A percentile compares a stretch with the other conserved stretches of the same genome.
Conservation (phyloP, 2,888 invertebrate species). For the Troglohyphantes excavatus region DNA sequence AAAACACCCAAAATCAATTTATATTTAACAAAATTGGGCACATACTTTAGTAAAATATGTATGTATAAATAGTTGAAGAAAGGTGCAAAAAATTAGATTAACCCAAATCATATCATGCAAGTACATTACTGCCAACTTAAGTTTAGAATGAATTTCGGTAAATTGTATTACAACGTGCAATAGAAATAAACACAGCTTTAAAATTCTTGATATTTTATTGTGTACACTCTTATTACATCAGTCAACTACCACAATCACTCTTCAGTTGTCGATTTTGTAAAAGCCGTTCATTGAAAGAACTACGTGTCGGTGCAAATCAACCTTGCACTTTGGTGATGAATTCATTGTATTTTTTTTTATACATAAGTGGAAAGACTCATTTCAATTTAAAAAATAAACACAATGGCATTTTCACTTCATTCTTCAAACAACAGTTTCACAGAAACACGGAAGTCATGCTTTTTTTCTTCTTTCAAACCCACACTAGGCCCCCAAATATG, state of each 20-base stretch:
- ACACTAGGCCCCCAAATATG: neutral
- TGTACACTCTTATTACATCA: constrained; percentile 63
- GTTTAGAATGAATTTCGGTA: too few species aligned
- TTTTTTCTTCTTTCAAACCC: neutral
- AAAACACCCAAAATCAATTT: too few species aligned
- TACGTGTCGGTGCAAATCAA: constrained; percentile 19
- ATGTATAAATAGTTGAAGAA: too few species aligned
- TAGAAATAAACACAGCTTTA: neutral
- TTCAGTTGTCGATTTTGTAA: constrained; percentile 12
- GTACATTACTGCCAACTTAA: too few species aligned
- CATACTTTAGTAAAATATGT: too few species aligned
- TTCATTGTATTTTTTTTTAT: constrained; percentile 12
- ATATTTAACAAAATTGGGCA: too few species aligned
- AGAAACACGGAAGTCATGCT: neutral
- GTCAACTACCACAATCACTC: constrained; percentile 52
- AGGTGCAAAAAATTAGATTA: too few species aligned
- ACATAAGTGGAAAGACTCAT: constrained; percentile 12
- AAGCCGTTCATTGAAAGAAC: constrained; percentile 7
- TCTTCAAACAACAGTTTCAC: constrained; percentile 9
- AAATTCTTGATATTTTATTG: constrained; percentile 62
- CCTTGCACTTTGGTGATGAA: constrained; percentile 24
- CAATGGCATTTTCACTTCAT: neutral
- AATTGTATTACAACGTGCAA: too few species aligned
- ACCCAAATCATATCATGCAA: too few species aligned
- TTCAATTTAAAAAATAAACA: constrained; percentile 26